These are phyloP conservation scores for Eupithecia centaureata DNA, from an alignment of 2,888 invertebrate species.

Conservation along the genomic window DNA sequence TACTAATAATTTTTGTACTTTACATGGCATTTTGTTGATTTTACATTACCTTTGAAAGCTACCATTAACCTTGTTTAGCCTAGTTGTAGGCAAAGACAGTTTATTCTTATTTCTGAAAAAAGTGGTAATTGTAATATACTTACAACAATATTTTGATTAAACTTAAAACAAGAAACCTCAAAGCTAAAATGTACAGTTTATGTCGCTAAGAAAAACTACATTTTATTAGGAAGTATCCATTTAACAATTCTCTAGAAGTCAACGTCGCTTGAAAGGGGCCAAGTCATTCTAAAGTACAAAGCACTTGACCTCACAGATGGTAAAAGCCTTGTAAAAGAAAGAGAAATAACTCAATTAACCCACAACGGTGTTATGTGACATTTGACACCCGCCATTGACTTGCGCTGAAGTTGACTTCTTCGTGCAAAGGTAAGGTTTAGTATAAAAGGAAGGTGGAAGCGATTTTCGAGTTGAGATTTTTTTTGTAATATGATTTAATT, in stretches of 20 bases:
- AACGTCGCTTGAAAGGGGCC: neutral
- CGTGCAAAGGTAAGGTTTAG: slow-evolving; percentile 15
- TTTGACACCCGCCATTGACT: slow-evolving; percentile 35
- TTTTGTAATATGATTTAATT: too few species aligned
- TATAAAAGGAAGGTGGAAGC: slow-evolving; percentile 14
- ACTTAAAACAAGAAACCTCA: neutral
- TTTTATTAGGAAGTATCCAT: neutral
- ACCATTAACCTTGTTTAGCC: too few species aligned
- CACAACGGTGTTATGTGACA: slow-evolving; percentile 29
- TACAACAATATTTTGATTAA: neutral
- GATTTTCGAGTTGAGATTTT: neutral
- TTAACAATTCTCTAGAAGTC: neutral
- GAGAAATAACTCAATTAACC: slow-evolving; percentile 33
- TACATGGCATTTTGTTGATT: too few species aligned
- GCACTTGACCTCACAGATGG: slow-evolving; percentile 15
- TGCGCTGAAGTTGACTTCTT: slow-evolving; percentile 36
- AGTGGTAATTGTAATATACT: too few species aligned
- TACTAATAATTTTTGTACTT: too few species aligned
- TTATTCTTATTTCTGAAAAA: too few species aligned
- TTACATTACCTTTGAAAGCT: too few species aligned
- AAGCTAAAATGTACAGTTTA: neutral
- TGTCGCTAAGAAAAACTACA: neutral
- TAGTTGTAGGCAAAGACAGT: too few species aligned
- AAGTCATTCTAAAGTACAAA: slow-evolving; percentile 7
- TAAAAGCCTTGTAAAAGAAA: slow-evolving; percentile 15